Evolutionary conservation across 2,797 vertebrate species (phyloP).

Genomic region (Crossoptilon crossoptilon): DNA sequence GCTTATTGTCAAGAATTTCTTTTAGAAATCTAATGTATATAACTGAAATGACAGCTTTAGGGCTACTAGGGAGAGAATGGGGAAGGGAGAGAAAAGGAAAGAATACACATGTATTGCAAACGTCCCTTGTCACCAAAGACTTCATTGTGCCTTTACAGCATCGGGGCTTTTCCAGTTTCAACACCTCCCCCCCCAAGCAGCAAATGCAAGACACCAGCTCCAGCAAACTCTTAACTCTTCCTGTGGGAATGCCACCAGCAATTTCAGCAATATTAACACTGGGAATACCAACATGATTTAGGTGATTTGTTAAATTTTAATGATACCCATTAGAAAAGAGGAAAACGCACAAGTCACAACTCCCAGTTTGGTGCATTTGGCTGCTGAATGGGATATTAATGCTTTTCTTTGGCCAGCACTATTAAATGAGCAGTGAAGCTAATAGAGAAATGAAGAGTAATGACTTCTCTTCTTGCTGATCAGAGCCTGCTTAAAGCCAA

Average conservation of each 20-base stretch:
- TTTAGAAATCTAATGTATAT: slow-evolving; percentile 1
- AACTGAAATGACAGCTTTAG: slow-evolving; percentile 44
- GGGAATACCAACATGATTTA: slow-evolving; percentile 70
- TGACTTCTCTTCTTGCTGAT: background rate
- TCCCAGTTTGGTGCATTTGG: slow-evolving; percentile 27
- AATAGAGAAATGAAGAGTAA: slow-evolving; percentile 33
- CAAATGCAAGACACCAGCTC: background rate
- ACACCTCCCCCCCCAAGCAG: background rate
- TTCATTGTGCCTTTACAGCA: background rate
- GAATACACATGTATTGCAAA: slow-evolving; percentile 8
- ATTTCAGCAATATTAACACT: slow-evolving; percentile 65
- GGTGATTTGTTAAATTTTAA: slow-evolving; percentile 73
- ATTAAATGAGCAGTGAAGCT: slow-evolving; percentile 17
- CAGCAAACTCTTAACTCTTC: slow-evolving; percentile 50
- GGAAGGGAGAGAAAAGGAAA: background rate
- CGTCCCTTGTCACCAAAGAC: background rate
- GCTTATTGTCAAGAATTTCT: slow-evolving; percentile 21
- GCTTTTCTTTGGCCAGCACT: slow-evolving; percentile 42
- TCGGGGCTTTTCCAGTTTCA: slow-evolving; percentile 14
- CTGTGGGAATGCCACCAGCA: slow-evolving; percentile 59
- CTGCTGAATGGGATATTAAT: slow-evolving; percentile 17
- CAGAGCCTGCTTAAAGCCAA: background rate
- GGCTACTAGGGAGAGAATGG: background rate
- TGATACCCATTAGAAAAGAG: slow-evolving; percentile 67
- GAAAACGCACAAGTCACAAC: slow-evolving; percentile 12